Evolutionary conservation across 2,113 vertebrate species (phyloP), one percentile per base, ranked within the genome.

Genomic region (Rhodinocichla rosea): DNA sequence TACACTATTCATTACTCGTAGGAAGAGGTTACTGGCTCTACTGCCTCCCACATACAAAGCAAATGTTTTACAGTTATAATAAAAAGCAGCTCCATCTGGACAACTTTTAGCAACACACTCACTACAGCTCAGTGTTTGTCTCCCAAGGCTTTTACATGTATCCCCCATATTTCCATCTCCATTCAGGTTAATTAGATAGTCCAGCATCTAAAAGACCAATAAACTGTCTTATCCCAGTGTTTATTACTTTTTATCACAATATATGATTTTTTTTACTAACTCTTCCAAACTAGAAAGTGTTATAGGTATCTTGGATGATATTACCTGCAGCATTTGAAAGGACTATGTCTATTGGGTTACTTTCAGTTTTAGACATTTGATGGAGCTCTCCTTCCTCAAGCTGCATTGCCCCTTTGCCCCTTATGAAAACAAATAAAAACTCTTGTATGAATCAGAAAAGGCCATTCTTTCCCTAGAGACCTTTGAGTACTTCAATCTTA

Each of bases 41-140:
- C 63, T 81, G 44, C 64, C 53, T 92, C 86, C 80, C 80, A 92
- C 30, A 0, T 64, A 65, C 23, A 89, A 70, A 67, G 60, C 39
- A 93, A 92, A 87, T 64, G 45, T 59, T 94, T 93, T 73, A 90
- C 47, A 90, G 35, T 77, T 68, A 42, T 23, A 83, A 89, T 52
- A 83, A 92, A 85, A 74, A 42, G 47, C 39, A 89, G 52, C 73
- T 95, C 89, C 86, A 87, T 83, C 92, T 89, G 83, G 86, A 59
- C 77, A 90, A 42, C 42, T 80, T 92, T 57, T 28, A 77, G 50
- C 63, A 83, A 60, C 0, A 19, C 17, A 37, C n/a, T 83, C 68
- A 39, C 45, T 77, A 67, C 11, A 26, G 59, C 52, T 89, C 59
- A 70, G 6, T 83, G 56, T 67, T 90, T 81, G 23, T 74, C 28